These are phyloP conservation scores for Zygaena filipendulae DNA, from an alignment of 2,888 invertebrate species.

Conservation along the genomic window DNA sequence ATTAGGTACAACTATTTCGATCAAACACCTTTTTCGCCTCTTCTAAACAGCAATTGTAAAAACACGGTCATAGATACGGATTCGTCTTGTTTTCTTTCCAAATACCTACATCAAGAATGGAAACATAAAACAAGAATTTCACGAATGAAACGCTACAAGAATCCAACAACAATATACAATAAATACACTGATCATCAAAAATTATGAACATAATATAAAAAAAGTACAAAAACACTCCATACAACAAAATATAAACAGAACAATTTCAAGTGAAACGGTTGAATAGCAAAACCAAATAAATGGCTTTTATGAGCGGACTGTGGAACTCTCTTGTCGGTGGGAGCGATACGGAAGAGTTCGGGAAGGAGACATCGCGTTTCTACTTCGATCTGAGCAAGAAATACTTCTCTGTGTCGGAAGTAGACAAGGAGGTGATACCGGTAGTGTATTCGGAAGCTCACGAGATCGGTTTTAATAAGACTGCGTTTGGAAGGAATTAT, in stretches of 20 bases:
- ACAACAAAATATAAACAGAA: conserved; percentile 18
- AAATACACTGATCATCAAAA: no score
- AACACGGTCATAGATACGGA: no score
- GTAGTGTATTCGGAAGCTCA: conserved; percentile 69
- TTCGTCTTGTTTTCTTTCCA: no score
- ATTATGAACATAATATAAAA: conserved; percentile 13
- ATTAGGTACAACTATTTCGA: no score
- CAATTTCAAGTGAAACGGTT: no score
- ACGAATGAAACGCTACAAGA: no score
- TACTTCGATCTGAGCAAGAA: conserved; percentile 70
- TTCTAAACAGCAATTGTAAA: no score
- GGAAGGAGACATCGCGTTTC: conserved; percentile 55
- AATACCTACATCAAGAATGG: no score
- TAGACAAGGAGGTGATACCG: conserved; percentile 70
- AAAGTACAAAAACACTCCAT: conserved; percentile 20
- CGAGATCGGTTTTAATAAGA: conserved; percentile 49
- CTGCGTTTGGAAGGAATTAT: conserved; percentile 64
- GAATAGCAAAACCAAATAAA: conserved; percentile 39
- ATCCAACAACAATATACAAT: no score
- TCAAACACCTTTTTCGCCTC: no score
- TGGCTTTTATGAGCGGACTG: conserved; percentile 60
- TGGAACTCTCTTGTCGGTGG: conserved; percentile 59
- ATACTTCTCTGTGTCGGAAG: conserved; percentile 73
- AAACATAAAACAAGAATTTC: no score
- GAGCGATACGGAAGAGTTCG: conserved; percentile 44